phyloP scores from a whole-genome alignment of 1,140 invertebrate genomes.

The Dreissena rostriformis region DNA sequence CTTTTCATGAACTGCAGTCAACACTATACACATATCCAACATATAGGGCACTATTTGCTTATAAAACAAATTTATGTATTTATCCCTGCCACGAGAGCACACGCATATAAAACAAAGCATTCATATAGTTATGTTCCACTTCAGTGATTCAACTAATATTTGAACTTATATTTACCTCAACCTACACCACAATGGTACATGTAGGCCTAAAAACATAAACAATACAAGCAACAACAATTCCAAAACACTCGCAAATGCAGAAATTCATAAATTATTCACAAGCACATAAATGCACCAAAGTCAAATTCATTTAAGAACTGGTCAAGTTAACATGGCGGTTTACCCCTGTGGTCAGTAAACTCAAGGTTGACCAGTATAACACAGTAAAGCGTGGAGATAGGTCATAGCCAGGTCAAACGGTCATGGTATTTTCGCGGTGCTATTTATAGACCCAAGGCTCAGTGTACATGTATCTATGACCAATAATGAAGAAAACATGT shows the following conservation, averaged over 20 bases:
- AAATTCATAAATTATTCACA: background rate
- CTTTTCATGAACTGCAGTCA: too few relatives aligned
- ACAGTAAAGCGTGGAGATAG: slow-evolving; percentile 11
- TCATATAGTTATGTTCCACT: too few relatives aligned
- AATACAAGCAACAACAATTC: background rate
- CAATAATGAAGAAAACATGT: too few relatives aligned
- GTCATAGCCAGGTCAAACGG: slow-evolving; percentile 39
- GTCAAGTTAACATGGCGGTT: background rate
- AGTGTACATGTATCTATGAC: background rate
- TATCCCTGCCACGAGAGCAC: too few relatives aligned
- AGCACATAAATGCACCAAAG: background rate
- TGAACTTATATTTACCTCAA: too few relatives aligned
- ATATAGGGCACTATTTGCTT: too few relatives aligned
- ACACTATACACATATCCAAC: too few relatives aligned
- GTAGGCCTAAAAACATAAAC: background rate
- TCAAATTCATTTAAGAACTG: background rate
- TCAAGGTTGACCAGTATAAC: slow-evolving; percentile 31
- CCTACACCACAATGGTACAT: background rate
- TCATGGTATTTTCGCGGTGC: slow-evolving; percentile 30
- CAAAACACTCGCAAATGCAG: background rate
- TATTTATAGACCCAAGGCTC: slow-evolving; percentile 34
- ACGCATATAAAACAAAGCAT: too few relatives aligned
- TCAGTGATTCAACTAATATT: too few relatives aligned
- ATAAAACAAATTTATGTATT: too few relatives aligned
- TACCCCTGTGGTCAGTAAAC: background rate